phyloP scores from a whole-genome alignment of 2,113 vertebrate genomes.

The Scomber japonicus region DNA sequence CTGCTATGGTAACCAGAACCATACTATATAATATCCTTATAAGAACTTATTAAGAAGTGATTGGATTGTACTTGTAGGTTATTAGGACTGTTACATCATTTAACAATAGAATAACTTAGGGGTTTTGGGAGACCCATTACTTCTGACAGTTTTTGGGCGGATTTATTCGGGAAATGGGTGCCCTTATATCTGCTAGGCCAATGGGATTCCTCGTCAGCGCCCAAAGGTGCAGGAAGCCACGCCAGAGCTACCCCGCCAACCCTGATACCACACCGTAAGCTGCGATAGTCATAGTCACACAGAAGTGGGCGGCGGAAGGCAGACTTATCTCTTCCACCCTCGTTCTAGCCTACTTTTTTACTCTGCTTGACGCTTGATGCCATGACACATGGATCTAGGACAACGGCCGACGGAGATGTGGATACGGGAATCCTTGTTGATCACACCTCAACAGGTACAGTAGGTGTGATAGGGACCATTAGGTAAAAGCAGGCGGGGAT shows the following conservation, averaged over 20 bases:
- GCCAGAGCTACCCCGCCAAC: not conserved
- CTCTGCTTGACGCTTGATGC: conserved; percentile 12
- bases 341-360: conserved; percentile 11
- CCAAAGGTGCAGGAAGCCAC: conserved; percentile 46
- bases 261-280: not conserved
- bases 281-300: conserved; percentile 7
- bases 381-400: conserved; percentile 12
- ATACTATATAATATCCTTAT: not conserved
- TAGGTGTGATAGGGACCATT: conserved; percentile 13
- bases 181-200: not conserved
- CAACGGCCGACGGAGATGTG: not conserved
- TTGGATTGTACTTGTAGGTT: no score
- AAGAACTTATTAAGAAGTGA: no score
- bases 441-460: conserved; percentile 34
- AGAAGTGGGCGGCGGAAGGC: conserved; percentile 26
- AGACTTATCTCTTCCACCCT: conserved; percentile 26
- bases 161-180: not conserved
- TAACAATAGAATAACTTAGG: not conserved
- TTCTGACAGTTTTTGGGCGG: conserved; percentile 26
- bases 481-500: not conserved
- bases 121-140: not conserved
- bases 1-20: no score
- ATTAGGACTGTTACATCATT: not conserved
- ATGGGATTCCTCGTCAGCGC: conserved; percentile 32
- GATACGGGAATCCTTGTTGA: no score